Evolutionary conservation across 2,113 vertebrate genomes (phyloP).

Genomic region (Casuarius casuarius): DNA sequence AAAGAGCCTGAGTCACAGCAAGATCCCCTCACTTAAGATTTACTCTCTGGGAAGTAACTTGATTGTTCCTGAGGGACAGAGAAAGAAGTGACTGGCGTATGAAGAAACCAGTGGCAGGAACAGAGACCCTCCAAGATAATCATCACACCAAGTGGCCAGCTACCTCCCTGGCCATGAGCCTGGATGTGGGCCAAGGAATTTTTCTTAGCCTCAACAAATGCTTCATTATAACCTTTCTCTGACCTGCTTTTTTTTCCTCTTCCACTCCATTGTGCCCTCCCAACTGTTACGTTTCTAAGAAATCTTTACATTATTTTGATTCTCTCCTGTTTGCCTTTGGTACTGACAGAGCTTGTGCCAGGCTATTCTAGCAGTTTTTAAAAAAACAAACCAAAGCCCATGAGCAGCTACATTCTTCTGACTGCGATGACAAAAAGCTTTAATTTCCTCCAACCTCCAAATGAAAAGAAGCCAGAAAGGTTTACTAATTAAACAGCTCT

Average conservation of each 20-base stretch:
- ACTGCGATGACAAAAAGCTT: constrained; percentile 66
- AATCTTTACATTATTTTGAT: neutral
- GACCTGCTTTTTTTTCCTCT: neutral
- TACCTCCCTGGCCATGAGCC: neutral
- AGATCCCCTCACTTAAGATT: neutral
- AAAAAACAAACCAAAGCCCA: constrained; percentile 22
- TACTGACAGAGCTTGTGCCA: neutral
- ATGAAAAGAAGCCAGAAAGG: constrained; percentile 1
- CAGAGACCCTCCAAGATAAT: neutral
- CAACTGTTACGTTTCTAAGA: neutral
- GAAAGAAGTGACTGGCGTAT: neutral
- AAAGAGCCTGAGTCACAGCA: neutral
- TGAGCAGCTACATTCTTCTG: constrained; percentile 6
- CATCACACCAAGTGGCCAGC: neutral
- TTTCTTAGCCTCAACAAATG: neutral
- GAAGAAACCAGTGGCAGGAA: neutral
- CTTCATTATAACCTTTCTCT: neutral
- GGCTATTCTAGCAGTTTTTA: neutral
- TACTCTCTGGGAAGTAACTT: neutral
- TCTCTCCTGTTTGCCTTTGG: neutral
- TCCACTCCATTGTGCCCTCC: neutral
- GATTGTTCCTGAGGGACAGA: neutral
- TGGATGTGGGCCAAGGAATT: neutral
- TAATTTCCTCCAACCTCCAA: constrained; percentile 48
- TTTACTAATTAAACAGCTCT: constrained; percentile 63